A percentile compares a stretch with the other conserved stretches of the same genome.
Conservation (phyloP, 2,797 vertebrate species). For the Cetoscarus ocellatus region DNA sequence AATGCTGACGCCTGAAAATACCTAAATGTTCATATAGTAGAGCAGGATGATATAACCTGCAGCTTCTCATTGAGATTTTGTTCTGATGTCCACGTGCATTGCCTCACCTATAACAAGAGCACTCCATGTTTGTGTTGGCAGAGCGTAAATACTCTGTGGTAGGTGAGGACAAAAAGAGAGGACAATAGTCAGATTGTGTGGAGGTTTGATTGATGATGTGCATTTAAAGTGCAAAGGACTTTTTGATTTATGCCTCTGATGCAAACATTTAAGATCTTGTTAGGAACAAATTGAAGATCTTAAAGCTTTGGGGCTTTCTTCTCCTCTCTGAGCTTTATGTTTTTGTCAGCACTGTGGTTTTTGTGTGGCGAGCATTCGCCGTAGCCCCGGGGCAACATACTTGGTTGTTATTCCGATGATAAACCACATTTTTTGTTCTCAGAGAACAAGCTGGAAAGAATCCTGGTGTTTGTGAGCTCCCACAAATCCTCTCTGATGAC, state of each 20-base stretch:
- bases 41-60: too few species aligned
- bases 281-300: constrained; percentile 6
- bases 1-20: too few species aligned
- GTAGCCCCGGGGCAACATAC: constrained; percentile 12
- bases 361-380: constrained; percentile 35
- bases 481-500: constrained; percentile 47
- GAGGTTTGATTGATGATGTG: constrained; percentile 2
- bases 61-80: too few species aligned
- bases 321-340: constrained; percentile 12
- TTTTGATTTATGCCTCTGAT: constrained; percentile 1
- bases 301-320: not conserved
- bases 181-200: not conserved
- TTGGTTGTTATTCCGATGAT: constrained; percentile 54
- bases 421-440: constrained; percentile 40
- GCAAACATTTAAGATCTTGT: constrained; percentile 10
- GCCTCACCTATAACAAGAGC: not conserved
- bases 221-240: not conserved
- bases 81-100: not conserved
- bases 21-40: too few species aligned
- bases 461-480: constrained; percentile 17
- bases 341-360: constrained; percentile 14
- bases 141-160: not conserved
- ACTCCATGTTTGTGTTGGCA: not conserved
- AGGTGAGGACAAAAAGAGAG: not conserved
- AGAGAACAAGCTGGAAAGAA: constrained; percentile 42